These are phyloP conservation scores for Diarsia rubi DNA, from an alignment of 2,888 invertebrate genomes.

Conservation along the genomic window DNA sequence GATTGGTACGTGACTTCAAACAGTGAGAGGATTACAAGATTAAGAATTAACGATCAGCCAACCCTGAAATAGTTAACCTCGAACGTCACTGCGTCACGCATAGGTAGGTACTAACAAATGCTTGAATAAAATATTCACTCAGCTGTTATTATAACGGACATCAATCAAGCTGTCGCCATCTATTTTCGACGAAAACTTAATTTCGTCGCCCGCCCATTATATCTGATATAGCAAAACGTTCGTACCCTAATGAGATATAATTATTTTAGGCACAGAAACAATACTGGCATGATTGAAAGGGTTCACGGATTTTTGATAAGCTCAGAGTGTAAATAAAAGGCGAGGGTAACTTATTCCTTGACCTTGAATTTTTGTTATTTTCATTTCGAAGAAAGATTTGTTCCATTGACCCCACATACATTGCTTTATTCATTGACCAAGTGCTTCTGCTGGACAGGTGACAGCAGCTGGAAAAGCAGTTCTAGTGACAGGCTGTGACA, in stretches of 20 bases:
- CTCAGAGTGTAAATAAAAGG: slow-evolving; percentile 45
- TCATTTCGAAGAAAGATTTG: slow-evolving; percentile 26
- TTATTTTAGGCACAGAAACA: slow-evolving; percentile 68
- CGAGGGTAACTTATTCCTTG: slow-evolving; percentile 35
- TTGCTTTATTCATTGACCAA: slow-evolving; percentile 22
- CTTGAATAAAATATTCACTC: slow-evolving; percentile 86
- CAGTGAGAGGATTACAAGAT: slow-evolving; percentile 79
- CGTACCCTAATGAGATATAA: slow-evolving; percentile 70
- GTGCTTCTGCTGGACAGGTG: slow-evolving; percentile 89
- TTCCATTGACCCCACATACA: slow-evolving; percentile 5
- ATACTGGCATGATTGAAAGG: slow-evolving; percentile 60
- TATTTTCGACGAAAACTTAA: slow-evolving; percentile 86
- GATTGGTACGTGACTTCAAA: slow-evolving; percentile 80
- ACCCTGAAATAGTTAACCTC: slow-evolving; percentile 85
- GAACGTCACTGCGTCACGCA: slow-evolving; percentile 83
- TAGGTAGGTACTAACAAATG: slow-evolving; percentile 76
- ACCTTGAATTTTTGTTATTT: slow-evolving; percentile 31
- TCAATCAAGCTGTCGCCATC: slow-evolving; percentile 86
- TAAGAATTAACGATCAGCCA: slow-evolving; percentile 83
- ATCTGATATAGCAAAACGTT: slow-evolving; percentile 70
- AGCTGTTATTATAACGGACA: slow-evolving; percentile 84
- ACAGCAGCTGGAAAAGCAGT: slow-evolving; percentile 96
- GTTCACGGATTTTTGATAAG: slow-evolving; percentile 46
- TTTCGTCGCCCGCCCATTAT: slow-evolving; percentile 78
- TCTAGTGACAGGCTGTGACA: slow-evolving; percentile 96